These are phyloP conservation scores for Tangara arthus DNA, from an alignment of 2,797 vertebrate genomes.

Conservation along the genomic window DNA sequence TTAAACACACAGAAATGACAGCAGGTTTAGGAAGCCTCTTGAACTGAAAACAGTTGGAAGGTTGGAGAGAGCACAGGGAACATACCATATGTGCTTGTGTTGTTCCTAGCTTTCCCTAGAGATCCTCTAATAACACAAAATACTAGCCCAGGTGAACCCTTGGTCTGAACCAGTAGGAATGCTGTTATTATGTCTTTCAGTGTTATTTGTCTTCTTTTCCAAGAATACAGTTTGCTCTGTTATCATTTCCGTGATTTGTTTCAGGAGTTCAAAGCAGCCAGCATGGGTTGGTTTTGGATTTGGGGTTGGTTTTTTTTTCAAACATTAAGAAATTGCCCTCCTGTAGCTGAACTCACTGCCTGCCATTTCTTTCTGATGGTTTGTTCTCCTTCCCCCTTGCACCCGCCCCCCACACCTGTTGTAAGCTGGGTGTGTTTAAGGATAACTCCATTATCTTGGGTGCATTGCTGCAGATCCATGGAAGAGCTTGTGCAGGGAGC, in stretches of 20 bases:
- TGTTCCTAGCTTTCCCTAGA: background rate
- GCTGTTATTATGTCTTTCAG: background rate
- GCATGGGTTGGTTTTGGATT: background rate
- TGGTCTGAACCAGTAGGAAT: background rate
- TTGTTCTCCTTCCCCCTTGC: background rate
- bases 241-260: background rate
- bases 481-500: background rate
- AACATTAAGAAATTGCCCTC: background rate
- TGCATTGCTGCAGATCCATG: background rate
- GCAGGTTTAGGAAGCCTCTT: background rate
- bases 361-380: background rate
- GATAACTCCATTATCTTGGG: background rate
- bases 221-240: background rate
- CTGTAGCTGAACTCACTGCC: background rate
- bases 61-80: background rate
- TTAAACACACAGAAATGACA: background rate
- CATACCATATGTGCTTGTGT: background rate
- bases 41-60: background rate
- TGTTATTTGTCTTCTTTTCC: background rate
- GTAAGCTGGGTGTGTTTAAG: background rate
- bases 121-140: background rate
- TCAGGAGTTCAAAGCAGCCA: background rate
- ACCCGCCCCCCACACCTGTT: rapidly evolving
- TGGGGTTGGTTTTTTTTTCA: background rate
- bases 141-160: background rate